Percentiles rank a stretch among this genome's conserved stretches.
Conservation (phyloP, 92 coral and sea anemone species). For the Epizoanthus fatuus region DNA sequence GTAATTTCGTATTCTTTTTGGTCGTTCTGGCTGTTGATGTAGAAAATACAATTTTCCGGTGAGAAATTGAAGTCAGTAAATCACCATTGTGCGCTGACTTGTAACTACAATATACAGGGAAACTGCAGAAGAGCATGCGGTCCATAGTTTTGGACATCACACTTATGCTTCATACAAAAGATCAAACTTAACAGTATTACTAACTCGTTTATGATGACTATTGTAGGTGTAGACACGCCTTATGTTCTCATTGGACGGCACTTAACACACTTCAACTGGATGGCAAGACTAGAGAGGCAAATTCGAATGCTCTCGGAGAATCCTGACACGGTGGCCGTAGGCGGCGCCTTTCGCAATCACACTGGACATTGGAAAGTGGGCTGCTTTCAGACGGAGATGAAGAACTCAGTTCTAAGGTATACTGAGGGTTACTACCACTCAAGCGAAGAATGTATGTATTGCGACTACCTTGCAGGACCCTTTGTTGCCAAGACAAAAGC, state of each 20-base stretch:
- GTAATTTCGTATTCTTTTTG: too few species aligned
- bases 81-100: too few species aligned
- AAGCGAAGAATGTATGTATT: conserved; percentile 54
- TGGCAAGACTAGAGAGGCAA: conserved; percentile 53
- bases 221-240: conserved; percentile 14
- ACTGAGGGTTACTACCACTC: conserved; percentile 66
- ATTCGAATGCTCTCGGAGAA: conserved; percentile 61
- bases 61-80: too few species aligned
- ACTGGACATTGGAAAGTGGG: conserved; percentile 76
- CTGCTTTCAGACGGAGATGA: conserved; percentile 64
- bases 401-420: conserved; percentile 59
- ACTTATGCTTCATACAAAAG: too few species aligned
- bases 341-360: conserved; percentile 62
- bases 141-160: too few species aligned
- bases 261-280: conserved; percentile 64
- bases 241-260: conserved; percentile 59
- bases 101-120: too few species aligned
- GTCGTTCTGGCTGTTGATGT: too few species aligned
- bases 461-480: conserved; percentile 67
- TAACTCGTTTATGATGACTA: too few species aligned
- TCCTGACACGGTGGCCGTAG: conserved; percentile 62
- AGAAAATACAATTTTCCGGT: too few species aligned
- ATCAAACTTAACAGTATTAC: too few species aligned
- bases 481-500: conserved; percentile 55
- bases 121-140: too few species aligned